These are phyloP conservation scores for Stegophylla sp. DNA, from an alignment of 2,888 invertebrate genomes.

Conservation along the genomic window DNA sequence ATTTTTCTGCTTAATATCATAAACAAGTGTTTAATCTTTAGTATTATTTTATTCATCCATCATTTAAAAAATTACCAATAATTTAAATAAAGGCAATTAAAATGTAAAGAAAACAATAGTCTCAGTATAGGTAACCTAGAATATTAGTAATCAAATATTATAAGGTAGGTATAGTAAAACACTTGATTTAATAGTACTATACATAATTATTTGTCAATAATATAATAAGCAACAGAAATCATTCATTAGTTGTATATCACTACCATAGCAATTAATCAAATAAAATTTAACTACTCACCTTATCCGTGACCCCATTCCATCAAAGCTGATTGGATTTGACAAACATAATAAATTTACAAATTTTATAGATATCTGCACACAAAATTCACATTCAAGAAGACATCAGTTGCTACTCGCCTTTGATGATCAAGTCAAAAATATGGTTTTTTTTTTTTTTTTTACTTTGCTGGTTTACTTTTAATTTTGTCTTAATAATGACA, in stretches of 20 bases:
- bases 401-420: background rate
- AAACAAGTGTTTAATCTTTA: too few species aligned
- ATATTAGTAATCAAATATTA: too few species aligned
- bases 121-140: too few species aligned
- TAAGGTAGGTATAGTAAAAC: too few species aligned
- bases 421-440: background rate
- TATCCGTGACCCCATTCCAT: constrained; percentile 59
- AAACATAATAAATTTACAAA: constrained; percentile 3
- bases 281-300: constrained; percentile 28
- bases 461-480: background rate
- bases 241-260: constrained; percentile 1
- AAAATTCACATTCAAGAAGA: constrained; percentile 11
- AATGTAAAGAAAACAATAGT: too few species aligned
- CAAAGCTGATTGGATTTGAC: constrained; percentile 25
- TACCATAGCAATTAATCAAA: background rate
- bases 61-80: too few species aligned
- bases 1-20: too few species aligned
- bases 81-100: too few species aligned
- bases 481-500: background rate
- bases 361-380: background rate
- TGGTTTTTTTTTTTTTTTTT: background rate
- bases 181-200: too few species aligned
- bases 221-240: background rate
- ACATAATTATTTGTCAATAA: too few species aligned
- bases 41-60: too few species aligned